Evolutionary conservation across 2,113 vertebrate species (phyloP).

Genomic region (Podiceps cristatus): DNA sequence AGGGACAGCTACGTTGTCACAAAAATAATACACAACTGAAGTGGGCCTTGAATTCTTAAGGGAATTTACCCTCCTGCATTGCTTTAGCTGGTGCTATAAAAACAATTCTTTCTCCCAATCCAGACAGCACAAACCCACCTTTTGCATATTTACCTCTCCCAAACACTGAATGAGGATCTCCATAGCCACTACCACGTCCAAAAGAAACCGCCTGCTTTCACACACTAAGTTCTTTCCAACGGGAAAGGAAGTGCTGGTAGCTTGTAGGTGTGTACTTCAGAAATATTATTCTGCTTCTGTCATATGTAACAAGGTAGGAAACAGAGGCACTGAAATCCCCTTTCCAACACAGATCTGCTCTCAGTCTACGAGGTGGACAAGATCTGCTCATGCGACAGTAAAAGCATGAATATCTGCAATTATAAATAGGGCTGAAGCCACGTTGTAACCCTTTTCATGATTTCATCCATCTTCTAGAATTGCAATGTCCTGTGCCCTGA

Average conservation of each 20-base stretch:
- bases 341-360: not conserved
- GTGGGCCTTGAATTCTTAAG: not conserved
- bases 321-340: not conserved
- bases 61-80: not conserved
- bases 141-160: not conserved
- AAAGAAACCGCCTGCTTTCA: not conserved
- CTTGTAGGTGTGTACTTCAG: not conserved
- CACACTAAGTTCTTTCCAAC: not conserved
- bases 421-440: not conserved
- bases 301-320: not conserved
- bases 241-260: not conserved
- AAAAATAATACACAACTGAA: not conserved
- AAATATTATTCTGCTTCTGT: not conserved
- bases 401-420: not conserved
- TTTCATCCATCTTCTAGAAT: not conserved
- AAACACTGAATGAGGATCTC: not conserved
- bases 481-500: not conserved
- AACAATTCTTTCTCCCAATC: not conserved
- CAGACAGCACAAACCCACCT: not conserved
- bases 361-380: not conserved
- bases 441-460: not conserved
- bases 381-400: not conserved
- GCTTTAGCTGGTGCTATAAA: not conserved
- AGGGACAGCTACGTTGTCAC: not conserved
- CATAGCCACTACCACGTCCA: accelerated